phyloP scores from a whole-genome alignment of 1,140 invertebrate genomes.

The Zaprionus ghesquierei region DNA sequence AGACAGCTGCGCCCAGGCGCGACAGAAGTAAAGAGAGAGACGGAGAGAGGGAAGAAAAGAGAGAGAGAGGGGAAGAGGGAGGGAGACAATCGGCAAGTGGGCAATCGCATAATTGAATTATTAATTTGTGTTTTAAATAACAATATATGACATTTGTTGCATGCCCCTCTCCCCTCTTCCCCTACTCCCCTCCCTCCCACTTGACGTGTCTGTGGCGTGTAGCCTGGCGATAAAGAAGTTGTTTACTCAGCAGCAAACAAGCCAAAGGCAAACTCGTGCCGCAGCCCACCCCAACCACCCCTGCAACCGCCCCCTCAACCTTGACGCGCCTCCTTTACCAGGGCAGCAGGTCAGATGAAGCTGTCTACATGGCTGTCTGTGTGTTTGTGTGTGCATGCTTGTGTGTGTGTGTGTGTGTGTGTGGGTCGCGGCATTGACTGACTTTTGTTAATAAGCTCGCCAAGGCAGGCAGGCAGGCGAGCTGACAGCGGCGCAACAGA shows the following conservation, averaged over 20 bases:
- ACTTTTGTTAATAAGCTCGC: constrained; percentile 63
- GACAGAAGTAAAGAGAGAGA: constrained; percentile 12
- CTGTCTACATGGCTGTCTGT: constrained; percentile 39
- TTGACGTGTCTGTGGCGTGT: constrained; percentile 55
- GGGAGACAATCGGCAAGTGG: constrained; percentile 4
- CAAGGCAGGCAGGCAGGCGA: neutral
- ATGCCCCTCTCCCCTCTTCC: neutral
- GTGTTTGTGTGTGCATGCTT: constrained; percentile 3
- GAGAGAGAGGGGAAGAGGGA: neutral
- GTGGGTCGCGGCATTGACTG: constrained; percentile 58
- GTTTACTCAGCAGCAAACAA: constrained; percentile 74
- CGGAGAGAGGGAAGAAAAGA: neutral
- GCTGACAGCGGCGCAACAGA: constrained; percentile 23
- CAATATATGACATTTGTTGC: constrained; percentile 50
- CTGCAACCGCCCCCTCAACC: neutral
- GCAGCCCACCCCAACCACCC: neutral
- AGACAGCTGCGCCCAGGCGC: constrained; percentile 59
- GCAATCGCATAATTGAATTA: constrained; percentile 72
- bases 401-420: constrained; percentile 30
- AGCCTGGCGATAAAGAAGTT: constrained; percentile 80
- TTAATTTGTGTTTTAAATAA: constrained; percentile 73
- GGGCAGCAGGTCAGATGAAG: constrained; percentile 78
- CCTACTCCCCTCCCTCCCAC: neutral
- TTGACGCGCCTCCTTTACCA: constrained; percentile 27
- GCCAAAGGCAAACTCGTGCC: constrained; percentile 14